Evolutionary conservation across 2,888 invertebrate genomes (phyloP), one percentile per base, ranked within the genome.

Genomic region (Phyllotreta cruciferae): DNA sequence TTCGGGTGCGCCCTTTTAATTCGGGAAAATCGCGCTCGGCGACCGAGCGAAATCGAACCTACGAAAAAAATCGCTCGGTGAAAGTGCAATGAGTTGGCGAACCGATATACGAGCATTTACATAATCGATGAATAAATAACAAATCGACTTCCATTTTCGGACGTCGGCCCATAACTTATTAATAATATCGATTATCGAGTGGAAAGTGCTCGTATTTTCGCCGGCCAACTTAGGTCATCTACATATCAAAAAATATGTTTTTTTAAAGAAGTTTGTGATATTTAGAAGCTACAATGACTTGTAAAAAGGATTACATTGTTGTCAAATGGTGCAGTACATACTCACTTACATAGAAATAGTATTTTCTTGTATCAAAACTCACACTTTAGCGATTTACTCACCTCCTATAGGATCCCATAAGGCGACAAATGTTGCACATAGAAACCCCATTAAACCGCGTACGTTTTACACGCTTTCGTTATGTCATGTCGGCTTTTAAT

Each of bases 111-210:
- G 2, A 8, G 6, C 37, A 56, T 56, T 56, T 56, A 47, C 56
- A 56, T 56, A 56, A 56, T 38, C 47, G 24, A 56, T 56, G 56
- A 56, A 56, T 52, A 52, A 52, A 52, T 56, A 56, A 56, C 38
- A 45, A 56, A 45, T 56, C 37, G 10, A 47, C 37, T 37, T 36
- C 47, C 36, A 35, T 37, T 56, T 56, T 56, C 14, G 56, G 56
- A 56, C 45, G 56, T 56, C 45, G 56, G 37, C 24, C 56, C 13
- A 47, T 38, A 47, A 49, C 49, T 49, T 49, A 45, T 56, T 47
- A 13, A 47, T 45, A 10, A 37, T 52, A 37, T 36, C 52, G 7
- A 52, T 10, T 52, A 24, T 24, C 24, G 24, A 24, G 24, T 52
- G n/a, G 37, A 6, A 10, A 52, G 52, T 35, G 41, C 10, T 41